A percentile compares a stretch with the other conserved stretches of the same genome.
Conservation (phyloP, 2,888 invertebrate species). For the Apodemia zela region DNA sequence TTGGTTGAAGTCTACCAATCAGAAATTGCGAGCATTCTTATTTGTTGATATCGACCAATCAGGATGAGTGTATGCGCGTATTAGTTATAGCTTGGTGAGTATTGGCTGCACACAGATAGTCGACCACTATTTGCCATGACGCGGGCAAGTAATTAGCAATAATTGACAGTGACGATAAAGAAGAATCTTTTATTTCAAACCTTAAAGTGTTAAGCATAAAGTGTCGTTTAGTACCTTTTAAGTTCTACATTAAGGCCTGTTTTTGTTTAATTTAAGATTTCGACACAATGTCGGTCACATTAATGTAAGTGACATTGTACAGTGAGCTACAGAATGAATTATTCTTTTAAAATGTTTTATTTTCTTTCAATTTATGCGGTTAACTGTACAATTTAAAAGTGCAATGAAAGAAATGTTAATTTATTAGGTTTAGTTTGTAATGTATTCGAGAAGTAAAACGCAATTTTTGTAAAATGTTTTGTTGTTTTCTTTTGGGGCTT, state of each 20-base stretch:
- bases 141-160: constrained; percentile 32
- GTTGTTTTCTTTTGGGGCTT: constrained; percentile 4
- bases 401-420: constrained; percentile 31
- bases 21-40: constrained; percentile 18
- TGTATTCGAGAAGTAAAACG: constrained; percentile 11
- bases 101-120: background rate
- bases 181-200: constrained; percentile 18
- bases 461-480: constrained; percentile 13
- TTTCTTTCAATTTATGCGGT: constrained; percentile 28
- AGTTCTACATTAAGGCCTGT: constrained; percentile 26
- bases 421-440: constrained; percentile 27
- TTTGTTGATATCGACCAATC: background rate
- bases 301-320: constrained; percentile 30
- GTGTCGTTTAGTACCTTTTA: constrained; percentile 45
- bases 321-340: constrained; percentile 26
- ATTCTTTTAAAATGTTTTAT: constrained; percentile 14
- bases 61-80: background rate
- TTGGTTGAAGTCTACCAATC: constrained; percentile 22
- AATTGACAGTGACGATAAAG: constrained; percentile 32
- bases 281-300: constrained; percentile 21
- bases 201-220: constrained; percentile 50
- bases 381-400: constrained; percentile 31
- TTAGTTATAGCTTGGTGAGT: background rate
- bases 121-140: constrained; percentile 21
- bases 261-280: constrained; percentile 21